Conservation (phyloP, 1,140 invertebrate genomes). For the Drosophila parabipectinata region DNA sequence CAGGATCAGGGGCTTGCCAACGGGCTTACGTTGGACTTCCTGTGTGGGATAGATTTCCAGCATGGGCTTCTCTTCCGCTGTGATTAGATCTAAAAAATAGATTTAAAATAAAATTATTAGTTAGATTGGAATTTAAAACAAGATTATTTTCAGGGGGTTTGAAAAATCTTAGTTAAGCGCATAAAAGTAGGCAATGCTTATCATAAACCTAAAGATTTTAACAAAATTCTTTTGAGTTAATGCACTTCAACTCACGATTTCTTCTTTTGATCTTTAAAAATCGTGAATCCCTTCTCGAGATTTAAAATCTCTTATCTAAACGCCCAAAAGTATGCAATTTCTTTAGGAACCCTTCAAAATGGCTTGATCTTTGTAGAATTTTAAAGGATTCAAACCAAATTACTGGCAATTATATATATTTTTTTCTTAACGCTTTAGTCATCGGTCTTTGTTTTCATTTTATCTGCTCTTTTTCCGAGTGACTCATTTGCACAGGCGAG, state of each 20-base stretch:
- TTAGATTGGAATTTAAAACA: constrained; percentile 2
- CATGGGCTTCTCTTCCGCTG: constrained; percentile 72
- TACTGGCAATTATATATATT: background rate
- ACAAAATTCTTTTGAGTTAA: no score
- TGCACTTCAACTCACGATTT: no score
- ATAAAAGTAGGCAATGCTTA: no score
- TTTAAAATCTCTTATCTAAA: no score
- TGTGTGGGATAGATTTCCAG: constrained; percentile 89
- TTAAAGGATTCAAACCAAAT: background rate
- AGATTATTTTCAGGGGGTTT: no score
- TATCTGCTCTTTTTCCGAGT: constrained; percentile 36
- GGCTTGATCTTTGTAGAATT: background rate
- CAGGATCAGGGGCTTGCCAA: constrained; percentile 88
- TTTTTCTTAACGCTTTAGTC: constrained; percentile 5
- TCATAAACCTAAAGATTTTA: no score
- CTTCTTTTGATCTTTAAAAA: no score
- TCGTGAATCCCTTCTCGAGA: no score
- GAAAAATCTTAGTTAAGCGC: background rate
- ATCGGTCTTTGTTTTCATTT: constrained; percentile 27
- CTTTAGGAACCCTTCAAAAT: background rate
- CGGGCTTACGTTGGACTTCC: constrained; percentile 87
- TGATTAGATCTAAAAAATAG: constrained; percentile 60
- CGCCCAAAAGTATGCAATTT: no score
- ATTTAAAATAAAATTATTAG: background rate
- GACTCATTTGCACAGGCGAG: constrained; percentile 60